Evolutionary conservation across 2,797 vertebrate species (phyloP), one percentile per base, ranked within the genome.

Genomic region (Molossus alvarezi): DNA sequence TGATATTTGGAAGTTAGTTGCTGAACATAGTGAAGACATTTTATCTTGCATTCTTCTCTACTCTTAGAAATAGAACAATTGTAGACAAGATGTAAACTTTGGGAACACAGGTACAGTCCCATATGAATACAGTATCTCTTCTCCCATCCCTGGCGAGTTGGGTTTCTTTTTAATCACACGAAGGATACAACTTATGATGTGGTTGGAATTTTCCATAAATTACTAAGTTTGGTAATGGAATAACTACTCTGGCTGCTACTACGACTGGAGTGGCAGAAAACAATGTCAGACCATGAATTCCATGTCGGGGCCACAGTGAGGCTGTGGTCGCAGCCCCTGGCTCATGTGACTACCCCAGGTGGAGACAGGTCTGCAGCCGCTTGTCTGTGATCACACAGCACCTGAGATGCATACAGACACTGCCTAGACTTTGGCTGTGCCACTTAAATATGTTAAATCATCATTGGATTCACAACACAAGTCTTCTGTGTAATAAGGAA

Each of bases 1-100:
- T 77, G n/a, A 73, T 81, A 67, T 76, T 88, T 88, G 9, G 23
- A 83, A 92, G 27, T 89, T 72, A 75, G 25, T 62, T 7, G 20
- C 11, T 60, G 21, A 62, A 65, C 17, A 75, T 17, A 58, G 7
- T 51, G 10, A 79, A 72, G 20, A 37, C 12, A 27, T 82, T 83
- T 3, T 37, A 55, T 45, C 25, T 48, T 82, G 23, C 13, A 15
- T 75, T n/a, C 41, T 79, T 65, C 12, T 85, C 20, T 71, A 8
- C 77, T 53, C 55, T 80, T 62, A 41, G 84, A 84, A 95, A 73
- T 48, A 37, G 6, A 73, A 33, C 7, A 91, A 81, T 57, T 48
- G 57, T 2, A 85, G 17, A 29, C 25, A 55, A 69, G 29, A n/a
- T 25, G 51, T 9, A 27, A 55, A 87, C 9, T 2, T 75, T 71